Evolutionary conservation across 2,888 invertebrate genomes (phyloP), one percentile per base, ranked within the genome.

Genomic region (Thecophora atra): DNA sequence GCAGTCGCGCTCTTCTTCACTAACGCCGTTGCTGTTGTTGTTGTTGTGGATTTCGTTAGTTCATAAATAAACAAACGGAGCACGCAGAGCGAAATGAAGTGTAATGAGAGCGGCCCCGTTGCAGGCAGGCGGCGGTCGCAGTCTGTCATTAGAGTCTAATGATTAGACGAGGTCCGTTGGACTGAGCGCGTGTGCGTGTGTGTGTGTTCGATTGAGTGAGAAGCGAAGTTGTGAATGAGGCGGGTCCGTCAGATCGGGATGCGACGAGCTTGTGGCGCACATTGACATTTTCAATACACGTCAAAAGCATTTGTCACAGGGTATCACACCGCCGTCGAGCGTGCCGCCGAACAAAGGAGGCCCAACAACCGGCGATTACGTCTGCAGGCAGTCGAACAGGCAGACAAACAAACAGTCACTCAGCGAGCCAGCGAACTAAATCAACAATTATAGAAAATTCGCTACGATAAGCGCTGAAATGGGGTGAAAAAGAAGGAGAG

Each of bases 361-460:
- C 47, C 60, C 66, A 66, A 26, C 30, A 42, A 44, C n/a, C 58
- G 65, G 6, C 54, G 15, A 19, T 17, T 24, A 7, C 7, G 21
- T 54, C 54, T 13, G 44, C 44, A 44, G 44, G 7, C 44, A 44
- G 44, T 44, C 44, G 13, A 13, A 13, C 47, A 15, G 13, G 5
- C 17, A 47, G 6, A 5, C 6, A 47, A n/a, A 17, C 47, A 47
- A 17, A 11, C 15, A n/a, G 47, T 17, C 60, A 24, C 17, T 28
- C n/a, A 30, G 77, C 77, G 78, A 78, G 78, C 67, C 19, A 78
- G 79, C 78, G 74, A 77, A 80, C 77, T 80, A 79, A 81, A 81
- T 80, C 79, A 81, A 81, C 81, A 82, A 81, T 81, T 81, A 80
- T 78, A 78, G 80, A 79, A 81, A 51, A 66, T 58, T 60, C 64